Evolutionary conservation across 2,888 invertebrate genomes (phyloP), one percentile per base, ranked within the genome.

Genomic region (Apotomis capreana): DNA sequence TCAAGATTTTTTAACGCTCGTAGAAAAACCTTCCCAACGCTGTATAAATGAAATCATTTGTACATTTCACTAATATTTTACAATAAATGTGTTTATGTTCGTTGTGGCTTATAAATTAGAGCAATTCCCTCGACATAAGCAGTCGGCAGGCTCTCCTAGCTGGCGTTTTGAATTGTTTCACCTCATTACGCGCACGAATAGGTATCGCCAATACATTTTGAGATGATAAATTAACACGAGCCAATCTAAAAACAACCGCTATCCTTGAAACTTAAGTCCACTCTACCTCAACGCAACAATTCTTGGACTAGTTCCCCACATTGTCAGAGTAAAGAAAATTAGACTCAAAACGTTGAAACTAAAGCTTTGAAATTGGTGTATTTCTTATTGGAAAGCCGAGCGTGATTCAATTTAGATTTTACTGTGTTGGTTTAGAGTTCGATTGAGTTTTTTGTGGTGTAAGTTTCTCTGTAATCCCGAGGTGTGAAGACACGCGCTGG

Each of bases 131-230:
- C 76, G 76, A 80, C 80, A 80, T 80, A 81, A 82, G 81, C 82
- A 80, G 78, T 77, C 76, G 76, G 78, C 81, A 83, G 80, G 82
- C 81, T 44, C 60, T 57, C 82, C 79, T 78, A 84, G 78, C 81
- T 80, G 82, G 84, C 86, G 86, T 85, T 87, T 87, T 85, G 87
- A 89, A 89, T 89, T 89, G 89, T 88, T 89, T 87, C 87, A 87
- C 87, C 89, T 91, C 90, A 90, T 90, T 91, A 90, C 85, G 81
- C 76, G 87, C 87, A 88, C 87, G 88, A 88, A 88, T 88, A 54
- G 44, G 58, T 63, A 85, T 86, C 84, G 82, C 82, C 80, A 81
- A 78, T 83, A 79, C 15, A 44, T 40, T 64, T 72, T 51, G n/a
- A 67, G 37, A 59, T 64, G 40, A 63, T 74, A 74, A 51, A 61